Evolutionary conservation across 2,113 vertebrate species (phyloP).

Genomic region (Pyxicephalus adspersus): DNA sequence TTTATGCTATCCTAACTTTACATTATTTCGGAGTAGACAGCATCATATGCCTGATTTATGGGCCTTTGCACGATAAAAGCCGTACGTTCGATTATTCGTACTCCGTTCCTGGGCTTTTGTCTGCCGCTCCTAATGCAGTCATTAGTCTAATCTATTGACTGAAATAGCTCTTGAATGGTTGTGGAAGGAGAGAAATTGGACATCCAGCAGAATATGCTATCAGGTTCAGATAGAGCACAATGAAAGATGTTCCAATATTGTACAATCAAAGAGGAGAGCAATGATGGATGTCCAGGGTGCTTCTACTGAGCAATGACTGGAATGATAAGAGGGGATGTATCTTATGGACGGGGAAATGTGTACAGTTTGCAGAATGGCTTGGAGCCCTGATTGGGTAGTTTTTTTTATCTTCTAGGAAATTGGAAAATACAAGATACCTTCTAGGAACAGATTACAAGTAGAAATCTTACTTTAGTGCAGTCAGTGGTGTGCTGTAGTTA

Average conservation of each 20-base stretch:
- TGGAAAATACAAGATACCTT: too few species aligned
- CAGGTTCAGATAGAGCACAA: background rate
- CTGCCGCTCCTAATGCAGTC: background rate
- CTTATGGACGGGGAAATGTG: background rate
- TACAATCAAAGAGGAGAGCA: constrained; percentile 1
- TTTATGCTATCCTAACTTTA: background rate
- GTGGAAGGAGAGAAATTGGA: background rate
- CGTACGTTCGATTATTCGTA: constrained; percentile 1
- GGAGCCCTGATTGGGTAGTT: too few species aligned
- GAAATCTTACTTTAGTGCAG: too few species aligned
- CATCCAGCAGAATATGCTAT: constrained; percentile 2
- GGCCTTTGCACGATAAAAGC: background rate
- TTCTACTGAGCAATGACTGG: background rate
- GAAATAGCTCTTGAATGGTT: background rate
- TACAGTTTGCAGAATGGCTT: too few species aligned
- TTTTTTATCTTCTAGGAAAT: too few species aligned
- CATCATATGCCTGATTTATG: constrained; percentile 7
- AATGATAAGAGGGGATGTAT: constrained; percentile 3
- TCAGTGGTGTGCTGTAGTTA: too few species aligned
- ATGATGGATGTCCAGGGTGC: constrained; percentile 2
- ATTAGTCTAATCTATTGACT: constrained; percentile 23
- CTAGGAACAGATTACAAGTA: too few species aligned
- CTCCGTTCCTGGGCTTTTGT: background rate
- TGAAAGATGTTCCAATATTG: constrained; percentile 23
- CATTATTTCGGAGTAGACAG: background rate